phyloP scores from a whole-genome alignment of 2,797 vertebrate species.

The Sebastes dallii region DNA sequence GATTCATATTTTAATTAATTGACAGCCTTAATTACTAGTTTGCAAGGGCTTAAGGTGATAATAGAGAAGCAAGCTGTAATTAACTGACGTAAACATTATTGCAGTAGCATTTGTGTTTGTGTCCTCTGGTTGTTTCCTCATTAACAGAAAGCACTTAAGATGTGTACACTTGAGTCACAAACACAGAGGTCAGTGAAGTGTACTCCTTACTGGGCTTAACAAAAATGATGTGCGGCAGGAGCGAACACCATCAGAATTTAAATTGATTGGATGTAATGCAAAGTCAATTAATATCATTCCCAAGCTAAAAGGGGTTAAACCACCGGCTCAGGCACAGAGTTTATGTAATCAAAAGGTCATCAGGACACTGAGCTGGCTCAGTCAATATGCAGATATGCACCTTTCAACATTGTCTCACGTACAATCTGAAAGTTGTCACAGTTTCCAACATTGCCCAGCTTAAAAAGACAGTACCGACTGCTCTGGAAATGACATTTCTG shows the following conservation, averaged over 20 bases:
- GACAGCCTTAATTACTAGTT: neutral
- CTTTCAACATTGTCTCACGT: neutral
- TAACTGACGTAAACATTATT: neutral
- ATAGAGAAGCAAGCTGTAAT: neutral
- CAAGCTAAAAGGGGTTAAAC: neutral
- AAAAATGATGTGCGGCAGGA: neutral
- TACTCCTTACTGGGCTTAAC: neutral
- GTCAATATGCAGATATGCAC: constrained; percentile 1
- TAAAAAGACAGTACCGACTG: neutral
- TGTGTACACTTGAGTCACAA: neutral
- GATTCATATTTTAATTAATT: too few species aligned
- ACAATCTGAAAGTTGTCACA: neutral
- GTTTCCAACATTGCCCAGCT: neutral
- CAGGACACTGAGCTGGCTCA: neutral
- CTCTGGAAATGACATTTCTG: neutral
- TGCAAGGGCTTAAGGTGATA: neutral
- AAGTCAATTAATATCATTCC: constrained; percentile 1
- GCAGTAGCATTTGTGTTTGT: neutral
- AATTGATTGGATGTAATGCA: neutral
- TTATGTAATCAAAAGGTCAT: neutral
- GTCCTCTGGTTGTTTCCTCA: neutral
- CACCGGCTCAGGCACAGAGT: neutral
- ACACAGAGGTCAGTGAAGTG: neutral
- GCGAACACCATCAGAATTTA: neutral
- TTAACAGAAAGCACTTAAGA: neutral